Conservation (phyloP, 2,888 invertebrate genomes). For the Glaucopsyche alexis region DNA sequence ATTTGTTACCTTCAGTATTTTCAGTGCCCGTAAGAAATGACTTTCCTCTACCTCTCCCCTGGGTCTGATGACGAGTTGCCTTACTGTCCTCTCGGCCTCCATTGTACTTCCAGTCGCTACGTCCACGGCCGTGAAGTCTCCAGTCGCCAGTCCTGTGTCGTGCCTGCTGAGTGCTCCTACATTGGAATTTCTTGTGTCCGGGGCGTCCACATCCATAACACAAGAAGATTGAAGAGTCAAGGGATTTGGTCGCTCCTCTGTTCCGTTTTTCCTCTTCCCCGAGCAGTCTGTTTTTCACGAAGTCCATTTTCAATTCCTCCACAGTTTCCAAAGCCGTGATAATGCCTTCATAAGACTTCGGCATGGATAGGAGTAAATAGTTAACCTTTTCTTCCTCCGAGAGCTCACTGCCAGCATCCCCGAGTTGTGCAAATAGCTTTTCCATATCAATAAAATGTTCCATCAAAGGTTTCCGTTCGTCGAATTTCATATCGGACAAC, state of each 20-base stretch:
- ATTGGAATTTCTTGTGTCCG: slow-evolving; percentile 10
- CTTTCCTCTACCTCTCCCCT: too few species aligned
- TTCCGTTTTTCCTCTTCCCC: slow-evolving; percentile 8
- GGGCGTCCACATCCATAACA: slow-evolving; percentile 22
- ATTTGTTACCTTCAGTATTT: too few species aligned
- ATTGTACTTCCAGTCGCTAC: too few species aligned
- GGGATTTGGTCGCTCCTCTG: neutral
- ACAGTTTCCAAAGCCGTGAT: neutral
- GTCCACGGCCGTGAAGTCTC: too few species aligned
- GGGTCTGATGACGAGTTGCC: too few species aligned
- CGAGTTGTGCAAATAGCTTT: neutral
- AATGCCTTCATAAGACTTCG: neutral
- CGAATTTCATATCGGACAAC: neutral
- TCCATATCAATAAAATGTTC: neutral
- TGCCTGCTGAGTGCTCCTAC: neutral
- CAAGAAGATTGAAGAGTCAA: neutral
- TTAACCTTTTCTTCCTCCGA: neutral
- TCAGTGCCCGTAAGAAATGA: too few species aligned
- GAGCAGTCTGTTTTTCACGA: neutral
- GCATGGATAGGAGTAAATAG: neutral
- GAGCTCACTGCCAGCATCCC: too few species aligned
- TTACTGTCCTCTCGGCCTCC: too few species aligned
- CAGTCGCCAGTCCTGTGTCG: too few species aligned
- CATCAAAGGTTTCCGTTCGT: neutral
- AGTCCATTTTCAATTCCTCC: neutral